phyloP scores from a whole-genome alignment of 2,888 invertebrate genomes.

The Drosophila longiperda region DNA sequence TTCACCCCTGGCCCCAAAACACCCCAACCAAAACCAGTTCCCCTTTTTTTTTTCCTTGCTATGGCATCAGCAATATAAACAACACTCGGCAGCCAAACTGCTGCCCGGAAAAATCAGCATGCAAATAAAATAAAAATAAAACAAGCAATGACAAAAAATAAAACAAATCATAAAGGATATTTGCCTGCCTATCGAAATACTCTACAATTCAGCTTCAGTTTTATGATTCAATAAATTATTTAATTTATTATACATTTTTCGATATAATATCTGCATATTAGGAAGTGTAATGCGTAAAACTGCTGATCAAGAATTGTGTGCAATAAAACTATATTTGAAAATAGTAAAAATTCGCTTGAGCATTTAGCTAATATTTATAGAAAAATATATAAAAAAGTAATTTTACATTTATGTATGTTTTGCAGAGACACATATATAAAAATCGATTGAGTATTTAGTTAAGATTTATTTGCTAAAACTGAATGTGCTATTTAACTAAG shows the following conservation, averaged over 20 bases:
- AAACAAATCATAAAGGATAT: slow-evolving; percentile 32
- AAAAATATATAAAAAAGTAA: too few species aligned
- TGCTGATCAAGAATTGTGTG: neutral
- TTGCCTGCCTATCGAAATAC: slow-evolving; percentile 28
- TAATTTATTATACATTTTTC: neutral
- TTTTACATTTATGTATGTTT: too few species aligned
- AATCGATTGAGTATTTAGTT: neutral
- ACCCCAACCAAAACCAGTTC: slow-evolving; percentile 3
- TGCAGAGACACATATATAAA: neutral
- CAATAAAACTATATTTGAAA: neutral
- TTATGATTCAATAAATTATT: neutral
- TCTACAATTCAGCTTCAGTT: slow-evolving; percentile 4
- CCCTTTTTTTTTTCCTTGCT: slow-evolving; percentile 15
- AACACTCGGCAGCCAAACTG: slow-evolving; percentile 66
- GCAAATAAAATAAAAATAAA: slow-evolving; percentile 73
- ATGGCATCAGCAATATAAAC: slow-evolving; percentile 62
- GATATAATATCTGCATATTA: neutral
- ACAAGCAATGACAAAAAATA: slow-evolving; percentile 42
- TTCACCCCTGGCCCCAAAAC: slow-evolving; percentile 12
- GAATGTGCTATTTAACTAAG: neutral
- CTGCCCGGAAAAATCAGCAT: slow-evolving; percentile 71
- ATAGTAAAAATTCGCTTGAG: neutral
- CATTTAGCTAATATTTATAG: neutral
- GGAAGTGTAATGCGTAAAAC: neutral
- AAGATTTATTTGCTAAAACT: neutral